Percentiles rank a stretch among this genome's conserved stretches.
Conservation (phyloP, 1,140 invertebrate species). For the Drosophila lini region DNA sequence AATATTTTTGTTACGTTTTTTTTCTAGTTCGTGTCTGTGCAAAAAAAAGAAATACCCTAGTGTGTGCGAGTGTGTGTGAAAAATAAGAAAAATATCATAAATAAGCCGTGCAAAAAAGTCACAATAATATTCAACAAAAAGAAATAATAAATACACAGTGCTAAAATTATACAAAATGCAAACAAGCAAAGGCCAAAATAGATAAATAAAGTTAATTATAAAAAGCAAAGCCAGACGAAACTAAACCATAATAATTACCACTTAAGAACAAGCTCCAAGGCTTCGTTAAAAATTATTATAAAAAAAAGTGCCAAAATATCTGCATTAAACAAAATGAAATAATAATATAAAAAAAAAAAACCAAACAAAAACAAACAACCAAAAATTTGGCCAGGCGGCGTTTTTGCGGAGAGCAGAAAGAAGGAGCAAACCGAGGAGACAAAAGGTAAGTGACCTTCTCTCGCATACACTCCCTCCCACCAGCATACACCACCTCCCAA, state of each 20-base stretch:
- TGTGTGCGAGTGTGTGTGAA: conserved; percentile 12
- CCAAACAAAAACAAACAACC: conserved; percentile 37
- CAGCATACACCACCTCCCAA: neutral
- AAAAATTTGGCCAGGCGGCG: conserved; percentile 24
- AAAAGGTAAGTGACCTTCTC: conserved; percentile 76
- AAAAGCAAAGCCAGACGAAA: neutral
- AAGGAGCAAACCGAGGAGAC: conserved; percentile 32
- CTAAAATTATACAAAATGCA: neutral
- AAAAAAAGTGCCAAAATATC: conserved; percentile 4
- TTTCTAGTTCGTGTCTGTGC: conserved; percentile 13
- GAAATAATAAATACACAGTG: conserved; percentile 3
- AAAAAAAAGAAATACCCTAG: neutral
- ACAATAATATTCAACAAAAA: neutral
- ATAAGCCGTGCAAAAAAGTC: conserved; percentile 1
- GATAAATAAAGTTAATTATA: conserved; percentile 13
- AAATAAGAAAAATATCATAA: conserved; percentile 8
- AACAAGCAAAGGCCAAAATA: conserved; percentile 1
- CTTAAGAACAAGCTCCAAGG: neutral
- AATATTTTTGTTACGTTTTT: conserved; percentile 16
- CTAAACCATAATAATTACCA: neutral
- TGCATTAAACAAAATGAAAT: neutral
- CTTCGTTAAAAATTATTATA: neutral
- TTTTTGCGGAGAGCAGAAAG: conserved; percentile 24
- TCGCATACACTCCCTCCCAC: conserved; percentile 13
- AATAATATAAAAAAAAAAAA: conserved; percentile 15